phyloP scores from a whole-genome alignment of 2,113 vertebrate genomes.

The Lepisosteus oculatus region DNA sequence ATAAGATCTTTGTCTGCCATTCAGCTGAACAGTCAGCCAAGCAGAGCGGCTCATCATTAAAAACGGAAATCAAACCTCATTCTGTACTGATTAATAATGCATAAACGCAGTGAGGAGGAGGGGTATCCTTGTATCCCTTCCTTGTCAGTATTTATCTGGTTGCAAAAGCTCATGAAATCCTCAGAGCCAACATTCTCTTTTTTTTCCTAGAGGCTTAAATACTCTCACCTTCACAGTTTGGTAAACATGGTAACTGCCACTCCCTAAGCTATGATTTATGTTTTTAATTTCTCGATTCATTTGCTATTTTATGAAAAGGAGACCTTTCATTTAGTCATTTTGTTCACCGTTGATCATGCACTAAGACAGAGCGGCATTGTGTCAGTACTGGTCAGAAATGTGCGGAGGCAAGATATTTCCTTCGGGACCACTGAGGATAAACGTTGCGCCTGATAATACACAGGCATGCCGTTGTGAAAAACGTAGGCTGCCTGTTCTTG shows the following conservation, averaged over 20 bases:
- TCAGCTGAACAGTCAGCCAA: too few relatives aligned
- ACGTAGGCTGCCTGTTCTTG: too few relatives aligned
- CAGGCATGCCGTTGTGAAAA: too few relatives aligned
- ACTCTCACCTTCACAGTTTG: neutral
- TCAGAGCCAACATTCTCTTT: neutral
- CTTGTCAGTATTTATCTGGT: constrained; percentile 21
- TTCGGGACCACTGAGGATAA: too few relatives aligned
- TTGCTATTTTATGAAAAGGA: too few relatives aligned
- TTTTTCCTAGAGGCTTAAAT: neutral
- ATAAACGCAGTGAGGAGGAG: constrained; percentile 12
- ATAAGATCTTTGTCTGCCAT: too few relatives aligned
- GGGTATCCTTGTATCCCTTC: constrained; percentile 7
- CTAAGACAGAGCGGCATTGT: constrained; percentile 37
- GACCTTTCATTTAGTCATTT: constrained; percentile 7
- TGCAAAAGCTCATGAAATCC: constrained; percentile 5
- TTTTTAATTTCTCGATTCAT: neutral
- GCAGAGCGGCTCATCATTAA: too few relatives aligned
- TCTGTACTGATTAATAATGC: constrained; percentile 30
- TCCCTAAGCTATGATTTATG: neutral
- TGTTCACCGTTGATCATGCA: constrained; percentile 33
- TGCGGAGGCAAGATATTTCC: too few relatives aligned
- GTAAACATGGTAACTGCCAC: neutral
- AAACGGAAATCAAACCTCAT: constrained; percentile 6
- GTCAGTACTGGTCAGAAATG: constrained; percentile 30
- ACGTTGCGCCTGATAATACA: too few relatives aligned